Evolutionary conservation across 2,888 invertebrate species (phyloP).

Genomic region (Cepaea hortensis): DNA sequence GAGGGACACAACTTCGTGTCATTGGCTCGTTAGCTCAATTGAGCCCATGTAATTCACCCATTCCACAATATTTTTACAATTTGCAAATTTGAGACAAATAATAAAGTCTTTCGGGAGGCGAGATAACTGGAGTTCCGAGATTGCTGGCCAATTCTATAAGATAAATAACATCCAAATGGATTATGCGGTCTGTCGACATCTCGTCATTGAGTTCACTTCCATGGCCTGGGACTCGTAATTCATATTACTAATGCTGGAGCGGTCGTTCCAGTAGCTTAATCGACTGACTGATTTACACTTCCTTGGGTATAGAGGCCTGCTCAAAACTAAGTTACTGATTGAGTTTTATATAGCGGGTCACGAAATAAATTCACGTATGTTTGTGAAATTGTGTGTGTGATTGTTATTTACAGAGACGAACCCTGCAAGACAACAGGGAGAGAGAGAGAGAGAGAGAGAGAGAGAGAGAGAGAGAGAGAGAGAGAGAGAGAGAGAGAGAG

Average conservation of each 20-base stretch:
- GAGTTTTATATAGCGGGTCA: not conserved
- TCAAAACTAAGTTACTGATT: no score
- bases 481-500: not conserved
- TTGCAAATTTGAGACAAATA: conserved; percentile 56
- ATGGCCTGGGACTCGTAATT: not conserved
- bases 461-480: not conserved
- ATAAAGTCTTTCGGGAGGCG: conserved; percentile 48
- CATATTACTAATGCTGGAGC: not conserved
- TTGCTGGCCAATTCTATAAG: conserved; percentile 47
- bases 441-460: not conserved
- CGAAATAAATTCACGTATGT: not conserved
- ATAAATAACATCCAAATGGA: conserved; percentile 53
- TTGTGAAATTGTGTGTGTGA: not conserved
- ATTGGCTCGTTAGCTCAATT: conserved; percentile 57
- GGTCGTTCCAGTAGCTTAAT: no score
- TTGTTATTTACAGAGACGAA: not conserved
- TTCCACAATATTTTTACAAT: conserved; percentile 58
- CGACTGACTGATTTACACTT: no score
- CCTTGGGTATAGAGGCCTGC: no score
- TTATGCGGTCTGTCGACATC: conserved; percentile 26
- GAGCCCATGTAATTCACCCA: conserved; percentile 55
- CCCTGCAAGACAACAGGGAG: not conserved
- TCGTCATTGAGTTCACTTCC: not conserved
- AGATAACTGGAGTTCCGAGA: conserved; percentile 48
- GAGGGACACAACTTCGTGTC: conserved; percentile 45